Conservation (phyloP, 2,797 vertebrate species). For the Salmo trutta region DNA sequence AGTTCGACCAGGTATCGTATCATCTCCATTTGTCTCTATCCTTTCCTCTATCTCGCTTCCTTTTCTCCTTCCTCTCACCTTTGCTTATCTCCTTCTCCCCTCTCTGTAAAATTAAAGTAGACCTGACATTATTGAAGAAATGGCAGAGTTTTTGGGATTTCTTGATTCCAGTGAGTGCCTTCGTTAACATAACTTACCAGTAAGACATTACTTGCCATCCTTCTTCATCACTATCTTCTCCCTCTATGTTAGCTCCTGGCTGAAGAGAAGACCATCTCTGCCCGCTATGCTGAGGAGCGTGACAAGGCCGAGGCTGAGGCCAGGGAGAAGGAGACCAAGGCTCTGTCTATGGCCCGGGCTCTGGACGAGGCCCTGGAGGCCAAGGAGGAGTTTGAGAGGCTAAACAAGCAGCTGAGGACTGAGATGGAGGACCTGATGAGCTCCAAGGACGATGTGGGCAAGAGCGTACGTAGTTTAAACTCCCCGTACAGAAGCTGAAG, state of each 20-base stretch:
- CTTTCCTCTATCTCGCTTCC: too few relatives aligned
- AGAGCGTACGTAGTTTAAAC: slow-evolving; percentile 68
- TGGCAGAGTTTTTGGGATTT: too few relatives aligned
- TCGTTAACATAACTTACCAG: too few relatives aligned
- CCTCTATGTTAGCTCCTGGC: slow-evolving; percentile 74
- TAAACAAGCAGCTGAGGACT: slow-evolving; percentile 82
- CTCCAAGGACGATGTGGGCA: slow-evolving; percentile 90
- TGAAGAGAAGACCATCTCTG: slow-evolving; percentile 82
- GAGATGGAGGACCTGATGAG: slow-evolving; percentile 91
- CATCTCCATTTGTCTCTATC: neutral
- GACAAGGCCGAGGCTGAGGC: slow-evolving; percentile 83
- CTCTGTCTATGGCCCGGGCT: slow-evolving; percentile 77
- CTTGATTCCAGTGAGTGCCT: too few relatives aligned
- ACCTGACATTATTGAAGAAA: too few relatives aligned
- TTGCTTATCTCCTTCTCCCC: too few relatives aligned
- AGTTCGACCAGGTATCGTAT: slow-evolving; percentile 88
- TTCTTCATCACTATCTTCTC: too few relatives aligned
- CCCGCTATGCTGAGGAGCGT: slow-evolving; percentile 80
- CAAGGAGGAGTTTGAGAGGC: slow-evolving; percentile 81
- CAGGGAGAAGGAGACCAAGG: slow-evolving; percentile 84
- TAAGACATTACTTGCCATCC: too few relatives aligned
- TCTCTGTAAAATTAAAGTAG: too few relatives aligned
- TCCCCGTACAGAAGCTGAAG: too few relatives aligned
- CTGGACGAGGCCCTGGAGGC: slow-evolving; percentile 82
- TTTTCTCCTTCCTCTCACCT: too few relatives aligned